A percentile compares a stretch with the other conserved stretches of the same genome.
phyloP scores from a whole-genome alignment of 2,888 invertebrate species.

The Drosophila ochracea region DNA sequence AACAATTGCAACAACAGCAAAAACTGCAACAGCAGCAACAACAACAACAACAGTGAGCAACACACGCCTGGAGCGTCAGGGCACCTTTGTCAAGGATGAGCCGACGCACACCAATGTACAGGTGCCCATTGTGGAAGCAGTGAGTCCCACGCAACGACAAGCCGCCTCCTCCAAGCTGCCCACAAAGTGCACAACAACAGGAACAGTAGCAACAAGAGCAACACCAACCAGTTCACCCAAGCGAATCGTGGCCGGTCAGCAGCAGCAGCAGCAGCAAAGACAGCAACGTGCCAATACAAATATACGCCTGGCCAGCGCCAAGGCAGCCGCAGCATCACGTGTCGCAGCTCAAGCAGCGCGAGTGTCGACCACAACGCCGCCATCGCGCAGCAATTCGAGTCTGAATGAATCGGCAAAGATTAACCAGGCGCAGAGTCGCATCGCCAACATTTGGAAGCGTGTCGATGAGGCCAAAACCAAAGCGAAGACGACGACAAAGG shows the following conservation, averaged over 20 bases:
- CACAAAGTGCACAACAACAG: conserved; percentile 69
- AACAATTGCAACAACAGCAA: conserved; percentile 5
- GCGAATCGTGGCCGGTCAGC: conserved; percentile 65
- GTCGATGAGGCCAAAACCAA: conserved; percentile 81
- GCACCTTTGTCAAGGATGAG: conserved; percentile 96
- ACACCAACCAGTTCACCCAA: conserved; percentile 52
- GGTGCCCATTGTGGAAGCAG: conserved; percentile 83
- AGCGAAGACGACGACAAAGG: conserved; percentile 20
- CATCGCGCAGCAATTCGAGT: conserved; percentile 85
- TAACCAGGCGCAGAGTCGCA: conserved; percentile 83
- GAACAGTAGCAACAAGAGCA: conserved; percentile 74
- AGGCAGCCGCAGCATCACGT: conserved; percentile 72
- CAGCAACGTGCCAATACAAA: conserved; percentile 84
- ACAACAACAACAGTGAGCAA: conserved; percentile 25
- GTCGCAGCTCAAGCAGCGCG: conserved; percentile 73
- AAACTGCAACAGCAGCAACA: neutral
- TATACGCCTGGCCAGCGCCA: conserved; percentile 74
- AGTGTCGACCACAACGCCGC: conserved; percentile 83
- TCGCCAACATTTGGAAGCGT: conserved; percentile 84
- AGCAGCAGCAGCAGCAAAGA: conserved; percentile 68
- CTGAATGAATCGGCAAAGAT: conserved; percentile 80
- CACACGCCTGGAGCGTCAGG: conserved; percentile 91
- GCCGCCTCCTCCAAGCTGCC: conserved; percentile 80
- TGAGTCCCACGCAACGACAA: conserved; percentile 71
- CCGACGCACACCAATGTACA: conserved; percentile 82